phyloP scores from a whole-genome alignment of 2,888 invertebrate species.

The Oasisia sp. region DNA sequence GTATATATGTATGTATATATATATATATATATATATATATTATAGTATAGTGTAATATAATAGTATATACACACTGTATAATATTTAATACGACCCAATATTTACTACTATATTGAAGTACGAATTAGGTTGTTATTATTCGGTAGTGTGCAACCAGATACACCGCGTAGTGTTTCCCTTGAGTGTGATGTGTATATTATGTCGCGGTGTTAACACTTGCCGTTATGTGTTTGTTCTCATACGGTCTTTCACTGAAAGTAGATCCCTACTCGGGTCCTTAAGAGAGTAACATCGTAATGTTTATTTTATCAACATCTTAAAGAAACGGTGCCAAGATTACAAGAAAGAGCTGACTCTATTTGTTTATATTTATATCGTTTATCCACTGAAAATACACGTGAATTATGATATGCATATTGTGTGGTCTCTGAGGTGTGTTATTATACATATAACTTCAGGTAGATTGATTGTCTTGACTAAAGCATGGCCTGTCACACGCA shows the following conservation, averaged over 20 bases:
- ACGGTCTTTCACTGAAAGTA: neutral
- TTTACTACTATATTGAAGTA: neutral
- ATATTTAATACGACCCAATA: too few relatives aligned
- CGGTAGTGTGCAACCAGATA: neutral
- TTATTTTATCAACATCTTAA: neutral
- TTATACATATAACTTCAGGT: too few relatives aligned
- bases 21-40: constrained; percentile 7
- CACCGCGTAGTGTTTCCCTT: neutral
- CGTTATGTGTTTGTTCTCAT: neutral
- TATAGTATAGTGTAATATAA: neutral
- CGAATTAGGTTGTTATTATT: neutral
- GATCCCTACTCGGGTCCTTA: neutral
- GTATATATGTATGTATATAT: neutral
- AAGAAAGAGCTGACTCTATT: neutral
- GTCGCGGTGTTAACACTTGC: neutral
- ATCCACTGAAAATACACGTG: too few relatives aligned
- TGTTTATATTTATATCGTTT: neutral
- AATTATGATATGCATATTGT: too few relatives aligned
- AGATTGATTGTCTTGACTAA: too few relatives aligned
- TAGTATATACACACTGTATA: too few relatives aligned
- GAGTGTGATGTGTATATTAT: neutral
- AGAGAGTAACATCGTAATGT: neutral
- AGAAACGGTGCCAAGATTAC: neutral
- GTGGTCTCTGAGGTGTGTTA: too few relatives aligned
- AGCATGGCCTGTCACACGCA: too few relatives aligned